phyloP scores from a whole-genome alignment of 2,113 vertebrate species.

The Myotis yumanensis region DNA sequence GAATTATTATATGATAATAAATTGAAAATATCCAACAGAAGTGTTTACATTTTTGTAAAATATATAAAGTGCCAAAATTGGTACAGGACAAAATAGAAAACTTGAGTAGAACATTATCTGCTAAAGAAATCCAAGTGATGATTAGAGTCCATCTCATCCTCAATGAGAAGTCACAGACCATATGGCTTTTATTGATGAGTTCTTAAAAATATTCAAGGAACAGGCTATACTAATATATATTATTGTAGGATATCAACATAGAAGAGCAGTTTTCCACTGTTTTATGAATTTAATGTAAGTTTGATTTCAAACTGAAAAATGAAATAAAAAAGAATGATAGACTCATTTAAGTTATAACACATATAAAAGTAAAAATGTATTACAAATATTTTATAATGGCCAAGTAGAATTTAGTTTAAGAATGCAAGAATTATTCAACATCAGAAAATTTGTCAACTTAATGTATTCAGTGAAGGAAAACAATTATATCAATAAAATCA shows the following conservation, averaged over 20 bases:
- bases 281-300: not conserved
- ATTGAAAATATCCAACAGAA: not conserved
- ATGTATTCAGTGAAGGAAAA: not conserved
- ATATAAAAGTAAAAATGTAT: not conserved
- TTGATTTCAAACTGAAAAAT: constrained; percentile 28
- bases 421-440: not conserved
- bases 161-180: not conserved
- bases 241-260: not conserved
- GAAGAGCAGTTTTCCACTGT: not conserved
- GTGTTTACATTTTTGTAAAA: not conserved
- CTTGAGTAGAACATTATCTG: not conserved
- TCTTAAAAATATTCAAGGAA: not conserved
- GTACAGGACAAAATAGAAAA: not conserved
- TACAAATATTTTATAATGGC: not conserved
- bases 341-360: not conserved
- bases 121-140: not conserved
- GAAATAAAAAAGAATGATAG: not conserved
- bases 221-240: not conserved
- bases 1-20: not conserved
- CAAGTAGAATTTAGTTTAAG: not conserved
- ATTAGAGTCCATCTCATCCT: not conserved
- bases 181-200: not conserved
- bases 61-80: not conserved
- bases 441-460: not conserved
- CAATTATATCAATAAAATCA: not conserved